phyloP scores from a whole-genome alignment of 2,888 invertebrate genomes.

The Agriopis marginaria region DNA sequence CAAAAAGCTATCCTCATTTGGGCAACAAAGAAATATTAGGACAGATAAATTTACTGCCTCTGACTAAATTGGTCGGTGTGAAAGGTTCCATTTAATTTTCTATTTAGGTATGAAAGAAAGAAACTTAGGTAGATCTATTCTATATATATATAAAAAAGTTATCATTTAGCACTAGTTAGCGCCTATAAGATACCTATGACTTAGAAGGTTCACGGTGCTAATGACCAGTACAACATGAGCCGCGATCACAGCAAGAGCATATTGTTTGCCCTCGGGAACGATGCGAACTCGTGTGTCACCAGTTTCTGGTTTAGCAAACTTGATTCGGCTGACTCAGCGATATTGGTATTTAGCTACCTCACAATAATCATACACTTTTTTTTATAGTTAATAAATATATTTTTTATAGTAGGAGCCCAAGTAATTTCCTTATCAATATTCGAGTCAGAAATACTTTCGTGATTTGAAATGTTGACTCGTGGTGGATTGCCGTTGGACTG shows the following conservation, averaged over 20 bases:
- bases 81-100: background rate
- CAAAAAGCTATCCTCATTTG: conserved; percentile 11
- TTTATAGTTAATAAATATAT: too few species aligned
- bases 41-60: conserved; percentile 6
- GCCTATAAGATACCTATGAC: conserved; percentile 15
- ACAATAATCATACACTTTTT: background rate
- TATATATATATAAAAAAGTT: background rate
- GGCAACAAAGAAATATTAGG: conserved; percentile 4
- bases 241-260: background rate
- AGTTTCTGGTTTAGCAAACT: conserved; percentile 14
- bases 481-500: conserved; percentile 8
- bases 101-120: background rate
- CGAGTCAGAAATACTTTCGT: background rate
- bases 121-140: background rate
- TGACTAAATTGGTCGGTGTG: conserved; percentile 8
- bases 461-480: background rate
- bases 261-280: conserved; percentile 3
- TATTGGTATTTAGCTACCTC: conserved; percentile 3
- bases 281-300: conserved; percentile 7
- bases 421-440: conserved; percentile 6
- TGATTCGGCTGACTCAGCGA: conserved; percentile 24
- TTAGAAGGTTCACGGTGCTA: conserved; percentile 9
- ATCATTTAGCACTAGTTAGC: conserved; percentile 27
- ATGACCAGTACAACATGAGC: conserved; percentile 13
- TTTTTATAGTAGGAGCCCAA: background rate